Base-by-base conservation (phyloP, 2,113 vertebrate genomes). In the Bolborhynchus lineola region DNA sequence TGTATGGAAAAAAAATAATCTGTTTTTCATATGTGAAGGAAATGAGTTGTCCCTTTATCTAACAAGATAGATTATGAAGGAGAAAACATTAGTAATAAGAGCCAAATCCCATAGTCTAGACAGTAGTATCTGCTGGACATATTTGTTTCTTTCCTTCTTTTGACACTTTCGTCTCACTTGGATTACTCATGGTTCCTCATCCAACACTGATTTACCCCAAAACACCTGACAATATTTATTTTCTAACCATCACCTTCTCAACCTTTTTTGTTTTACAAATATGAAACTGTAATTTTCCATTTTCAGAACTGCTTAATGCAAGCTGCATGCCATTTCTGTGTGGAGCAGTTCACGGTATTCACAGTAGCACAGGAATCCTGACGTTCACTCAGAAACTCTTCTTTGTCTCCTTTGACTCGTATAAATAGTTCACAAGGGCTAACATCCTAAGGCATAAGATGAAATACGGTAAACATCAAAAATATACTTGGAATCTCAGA, bases 51-150 rank as follows among this genome's bases (percentile, higher is more conserved):
- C 63, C 46, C 37, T 94, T 94, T 95, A 90, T 89, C 76, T 90
- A 88, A 93, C 39, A 80, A 49, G n/a, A 62, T 37, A 90, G 41
- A 92, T 84, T 94, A 82, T 86, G 53, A 88, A 95, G 81, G 77
- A 96, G 55, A 95, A 94, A 92, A 91, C 62, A 77, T 14, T 71
- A 57, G 59, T 81, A 86, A 86, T 82, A 77, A 70, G 23, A 89
- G 85, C 67, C 86, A 97, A 96, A 94, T 86, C 93, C 81, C 31
- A 37, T 86, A 82, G 92, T 96, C 94, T 96, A 97, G 92, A 93
- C 94, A 85, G 63, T 25, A 57, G 35, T 92, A 76, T 88, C 64
- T 94, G 52, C 62, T 78, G 37, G 50, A 59, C 44, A 20, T 33
- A 17, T 90, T 94, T 92, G 16, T 41, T 82, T 89, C 41, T 80